These are phyloP conservation scores for Xylocopa sonorina DNA, from an alignment of 1,140 invertebrate species.

Conservation along the genomic window DNA sequence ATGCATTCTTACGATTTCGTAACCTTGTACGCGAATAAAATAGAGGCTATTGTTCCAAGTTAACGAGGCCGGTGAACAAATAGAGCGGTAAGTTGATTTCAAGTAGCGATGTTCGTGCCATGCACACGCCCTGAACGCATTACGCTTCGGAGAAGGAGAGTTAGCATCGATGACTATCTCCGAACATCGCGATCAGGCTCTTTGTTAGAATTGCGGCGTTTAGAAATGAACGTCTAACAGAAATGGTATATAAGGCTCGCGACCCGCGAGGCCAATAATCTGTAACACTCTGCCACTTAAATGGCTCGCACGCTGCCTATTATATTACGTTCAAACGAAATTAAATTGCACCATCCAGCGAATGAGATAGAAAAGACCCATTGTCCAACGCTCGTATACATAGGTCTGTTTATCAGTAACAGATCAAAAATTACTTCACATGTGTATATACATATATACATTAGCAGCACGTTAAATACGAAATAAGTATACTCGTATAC, in stretches of 20 bases:
- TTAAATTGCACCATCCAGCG: constrained; percentile 32
- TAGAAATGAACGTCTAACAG: constrained; percentile 60
- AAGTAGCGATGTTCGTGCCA: constrained; percentile 31
- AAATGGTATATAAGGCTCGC: constrained; percentile 43
- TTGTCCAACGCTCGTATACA: constrained; percentile 19
- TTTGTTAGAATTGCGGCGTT: constrained; percentile 61
- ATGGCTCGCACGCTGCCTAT: constrained; percentile 34
- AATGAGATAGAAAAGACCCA: constrained; percentile 23
- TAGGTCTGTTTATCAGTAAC: too few species aligned
- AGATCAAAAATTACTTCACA: too few species aligned
- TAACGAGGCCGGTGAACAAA: constrained; percentile 4
- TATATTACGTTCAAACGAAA: constrained; percentile 57
- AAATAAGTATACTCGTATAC: too few species aligned
- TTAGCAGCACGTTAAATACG: too few species aligned
- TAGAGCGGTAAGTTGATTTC: constrained; percentile 23
- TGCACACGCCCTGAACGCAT: constrained; percentile 45
- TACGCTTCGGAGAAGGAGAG: constrained; percentile 39
- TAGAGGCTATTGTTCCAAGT: constrained; percentile 5
- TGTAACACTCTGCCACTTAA: constrained; percentile 53
- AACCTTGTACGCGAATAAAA: neutral
- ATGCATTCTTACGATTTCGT: too few species aligned
- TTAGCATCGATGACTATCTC: constrained; percentile 62
- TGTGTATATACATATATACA: too few species aligned
- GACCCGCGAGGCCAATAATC: constrained; percentile 60
- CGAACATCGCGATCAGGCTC: constrained; percentile 58